A percentile compares a stretch with the other conserved stretches of the same genome.
Evolutionary conservation across 2,888 invertebrate genomes (phyloP).

Genomic region (Mesochorus sp.): DNA sequence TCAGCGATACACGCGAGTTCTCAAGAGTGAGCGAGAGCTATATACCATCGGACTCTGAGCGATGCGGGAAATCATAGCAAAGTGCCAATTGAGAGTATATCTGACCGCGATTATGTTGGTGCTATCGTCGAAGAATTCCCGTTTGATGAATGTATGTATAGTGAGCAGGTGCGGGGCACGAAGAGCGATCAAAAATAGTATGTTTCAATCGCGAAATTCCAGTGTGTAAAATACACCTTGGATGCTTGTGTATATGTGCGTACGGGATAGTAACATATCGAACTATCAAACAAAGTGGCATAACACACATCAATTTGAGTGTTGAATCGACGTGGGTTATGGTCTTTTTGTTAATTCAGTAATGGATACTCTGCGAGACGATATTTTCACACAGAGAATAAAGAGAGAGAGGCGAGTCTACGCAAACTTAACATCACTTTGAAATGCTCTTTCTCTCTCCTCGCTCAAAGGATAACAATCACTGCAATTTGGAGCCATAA

Average conservation of each 20-base stretch:
- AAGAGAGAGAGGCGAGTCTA: no score
- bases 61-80: background rate
- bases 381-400: no score
- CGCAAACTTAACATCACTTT: no score
- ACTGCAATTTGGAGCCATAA: conserved; percentile 28
- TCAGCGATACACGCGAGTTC: no score
- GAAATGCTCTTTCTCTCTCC: background rate
- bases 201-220: background rate
- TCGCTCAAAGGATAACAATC: background rate
- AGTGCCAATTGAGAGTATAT: conserved; percentile 24
- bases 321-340: background rate
- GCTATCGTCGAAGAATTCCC: conserved; percentile 19
- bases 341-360: conserved; percentile 5
- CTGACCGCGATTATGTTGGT: background rate
- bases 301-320: conserved; percentile 19
- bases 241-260: background rate
- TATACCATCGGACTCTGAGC: background rate
- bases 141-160: conserved; percentile 7
- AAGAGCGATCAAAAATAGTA: background rate
- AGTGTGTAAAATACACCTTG: background rate
- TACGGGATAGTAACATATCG: no score
- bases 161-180: background rate
- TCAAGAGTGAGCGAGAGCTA: background rate
- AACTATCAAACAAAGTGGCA: conserved; percentile 15
- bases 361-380: background rate